Evolutionary conservation across 2,113 vertebrate genomes (phyloP), one percentile per base, ranked within the genome.

Genomic region (Rallus limicola): DNA sequence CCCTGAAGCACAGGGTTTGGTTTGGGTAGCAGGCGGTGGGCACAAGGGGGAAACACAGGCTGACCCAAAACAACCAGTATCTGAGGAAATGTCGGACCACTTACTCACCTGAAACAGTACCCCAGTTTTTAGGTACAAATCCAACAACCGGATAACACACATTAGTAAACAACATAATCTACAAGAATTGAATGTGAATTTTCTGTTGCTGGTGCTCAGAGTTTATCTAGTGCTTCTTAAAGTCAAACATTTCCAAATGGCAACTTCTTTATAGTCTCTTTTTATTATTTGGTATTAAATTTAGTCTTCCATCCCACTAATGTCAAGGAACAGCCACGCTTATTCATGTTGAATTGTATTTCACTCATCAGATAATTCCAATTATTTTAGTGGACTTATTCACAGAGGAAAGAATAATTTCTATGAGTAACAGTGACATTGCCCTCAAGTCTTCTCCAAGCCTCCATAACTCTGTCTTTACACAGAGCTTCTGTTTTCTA

Each of bases 131-230:
- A 48, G 31, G 29, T 9, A 18, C 1, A 5, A 71, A 91, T 16
- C 50, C 19, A 15, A 63, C 2, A 11, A 14, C 11, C 76, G 25
- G 5, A 48, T 1, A 48, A 48, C 23, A 23, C 21, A 23, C 21
- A 48, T 23, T 48, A 48, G 21, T 48, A 48, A 48, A 48, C 53
- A 5, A 4, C 11, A 3, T 53, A 31, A 13, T 1, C 56, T 24
- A 6, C n/a, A 21, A 64, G 84, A 55, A 29, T 62, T 0, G 2
- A 70, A 58, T 3, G 42, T 0, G 0, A 44, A 1, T 50, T 52
- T 9, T 11, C 14, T 48, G 38, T 4, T 52, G 25, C 2, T 14
- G 75, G 34, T 62, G 46, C 68, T 71, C 44, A 5, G 13, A 70
- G 10, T 26, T 80, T 38, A 9, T 23, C 33, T 55, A 29, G 2